Evolutionary conservation across 2,797 vertebrate species (phyloP).

Genomic region (Gephyroberyx darwinii): DNA sequence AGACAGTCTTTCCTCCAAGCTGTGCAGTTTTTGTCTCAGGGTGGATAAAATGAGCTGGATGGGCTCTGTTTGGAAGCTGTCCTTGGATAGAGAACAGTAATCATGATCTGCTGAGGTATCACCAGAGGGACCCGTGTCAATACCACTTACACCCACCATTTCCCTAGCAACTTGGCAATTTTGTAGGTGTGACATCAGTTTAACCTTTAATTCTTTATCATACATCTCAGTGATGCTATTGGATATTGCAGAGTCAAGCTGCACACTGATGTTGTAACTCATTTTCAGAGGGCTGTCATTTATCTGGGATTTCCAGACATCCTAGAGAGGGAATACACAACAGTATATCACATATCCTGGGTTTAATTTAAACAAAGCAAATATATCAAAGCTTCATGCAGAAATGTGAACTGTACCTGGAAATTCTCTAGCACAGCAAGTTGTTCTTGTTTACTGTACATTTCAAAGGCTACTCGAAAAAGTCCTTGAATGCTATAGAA

Average conservation of each 20-base stretch:
- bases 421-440: constrained; percentile 83
- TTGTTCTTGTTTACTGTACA: constrained; percentile 83
- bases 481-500: constrained; percentile 87
- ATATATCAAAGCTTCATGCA: not conserved
- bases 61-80: constrained; percentile 29
- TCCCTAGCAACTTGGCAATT: constrained; percentile 10
- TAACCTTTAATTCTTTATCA: constrained; percentile 27
- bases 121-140: constrained; percentile 25
- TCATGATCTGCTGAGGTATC: constrained; percentile 78
- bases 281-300: constrained; percentile 75
- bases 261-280: constrained; percentile 74
- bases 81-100: constrained; percentile 73
- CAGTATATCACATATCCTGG: not conserved
- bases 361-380: not conserved
- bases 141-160: not conserved
- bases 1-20: constrained; percentile 64
- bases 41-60: constrained; percentile 11
- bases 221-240: constrained; percentile 19
- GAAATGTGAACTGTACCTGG: constrained; percentile 71
- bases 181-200: constrained; percentile 27
- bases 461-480: constrained; percentile 86
- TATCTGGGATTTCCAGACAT: constrained; percentile 84
- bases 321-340: constrained; percentile 62
- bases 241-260: constrained; percentile 55
- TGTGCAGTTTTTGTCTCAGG: constrained; percentile 66